Evolutionary conservation across 1,140 invertebrate species (phyloP), one percentile per base, ranked within the genome.

Genomic region (Lordiphosa mommai): DNA sequence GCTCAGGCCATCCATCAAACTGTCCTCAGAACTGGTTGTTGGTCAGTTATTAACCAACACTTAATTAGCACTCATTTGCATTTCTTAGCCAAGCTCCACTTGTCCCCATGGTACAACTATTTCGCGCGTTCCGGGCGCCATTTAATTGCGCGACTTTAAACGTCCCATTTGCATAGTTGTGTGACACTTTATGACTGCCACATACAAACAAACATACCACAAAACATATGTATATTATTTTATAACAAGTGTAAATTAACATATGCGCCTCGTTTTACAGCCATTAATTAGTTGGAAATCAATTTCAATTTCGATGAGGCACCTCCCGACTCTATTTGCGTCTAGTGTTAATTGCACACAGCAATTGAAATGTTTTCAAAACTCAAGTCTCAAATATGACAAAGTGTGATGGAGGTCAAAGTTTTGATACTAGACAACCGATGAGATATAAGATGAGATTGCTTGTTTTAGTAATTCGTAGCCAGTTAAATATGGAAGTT

Each of bases 61-160:
- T 63, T 72, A 77, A 80, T 77, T 72, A 57, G 72, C 46, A 33
- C 52, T 37, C 53, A 59, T 67, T 72, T 72, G 58, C 51, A 72
- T 69, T 51, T 40, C 23, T 38, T 44, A 33, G 23, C 4, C 34
- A 6, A 14, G 12, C 14, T 29, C 27, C 16, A 20, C n/a, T 12
- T n/a, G 43, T 32, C 17, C 44, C 33, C 58, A 16, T 20, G 51
- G 51, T 36, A 33, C 27, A 50, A 44, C 49, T 16, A 38, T 12
- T 59, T 51, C 38, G 53, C 51, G 73, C 52, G 50, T 65, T 66
- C 34, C 68, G 53, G 71, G 74, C 76, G 74, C 71, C 74, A 52
- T 66, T 80, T 79, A 82, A 82, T 79, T 61, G 70, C 53, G 20
- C 67, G 68, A 41, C 49, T 72, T 67, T 72, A 71, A 76, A 59